Percentiles rank a stretch among this genome's conserved stretches.
phyloP scores from a whole-genome alignment of 1,140 invertebrate genomes.

The Bombus pascuorum region DNA sequence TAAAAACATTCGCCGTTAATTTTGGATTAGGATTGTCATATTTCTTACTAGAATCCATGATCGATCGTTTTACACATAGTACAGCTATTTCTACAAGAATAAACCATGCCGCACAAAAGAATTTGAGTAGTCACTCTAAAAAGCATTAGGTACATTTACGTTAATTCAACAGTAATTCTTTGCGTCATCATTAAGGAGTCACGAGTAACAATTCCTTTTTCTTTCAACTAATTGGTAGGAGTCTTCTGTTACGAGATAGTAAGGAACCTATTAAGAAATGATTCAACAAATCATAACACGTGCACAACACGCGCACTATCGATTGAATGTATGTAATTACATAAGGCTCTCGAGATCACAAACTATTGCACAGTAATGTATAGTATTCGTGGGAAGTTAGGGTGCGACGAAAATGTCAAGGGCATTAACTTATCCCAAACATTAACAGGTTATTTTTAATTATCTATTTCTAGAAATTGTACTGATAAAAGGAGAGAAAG shows the following conservation, averaged over 20 bases:
- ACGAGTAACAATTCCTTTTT: conserved; percentile 6
- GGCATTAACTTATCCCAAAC: background rate
- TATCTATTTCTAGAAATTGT: background rate
- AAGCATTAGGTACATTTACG: background rate
- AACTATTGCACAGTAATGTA: background rate
- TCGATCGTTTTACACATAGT: background rate
- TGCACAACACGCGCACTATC: conserved; percentile 28
- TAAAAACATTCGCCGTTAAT: conserved; percentile 76
- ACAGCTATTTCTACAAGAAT: background rate
- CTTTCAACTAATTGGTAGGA: background rate
- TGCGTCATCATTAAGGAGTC: conserved; percentile 26
- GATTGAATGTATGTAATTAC: conserved; percentile 13
- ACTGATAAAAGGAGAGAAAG: background rate
- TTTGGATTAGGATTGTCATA: conserved; percentile 81
- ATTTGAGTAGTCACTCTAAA: background rate
- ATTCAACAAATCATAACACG: background rate
- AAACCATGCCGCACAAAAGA: conserved; percentile 1
- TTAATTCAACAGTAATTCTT: conserved; percentile 3
- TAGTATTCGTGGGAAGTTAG: background rate
- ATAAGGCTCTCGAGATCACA: conserved; percentile 3
- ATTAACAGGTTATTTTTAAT: background rate
- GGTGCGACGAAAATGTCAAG: conserved; percentile 19
- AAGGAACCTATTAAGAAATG: background rate
- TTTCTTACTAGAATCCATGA: conserved; percentile 80
- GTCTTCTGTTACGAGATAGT: background rate